These are phyloP conservation scores for Frankliniella fusca DNA, from an alignment of 2,888 invertebrate species.

Conservation along the genomic window DNA sequence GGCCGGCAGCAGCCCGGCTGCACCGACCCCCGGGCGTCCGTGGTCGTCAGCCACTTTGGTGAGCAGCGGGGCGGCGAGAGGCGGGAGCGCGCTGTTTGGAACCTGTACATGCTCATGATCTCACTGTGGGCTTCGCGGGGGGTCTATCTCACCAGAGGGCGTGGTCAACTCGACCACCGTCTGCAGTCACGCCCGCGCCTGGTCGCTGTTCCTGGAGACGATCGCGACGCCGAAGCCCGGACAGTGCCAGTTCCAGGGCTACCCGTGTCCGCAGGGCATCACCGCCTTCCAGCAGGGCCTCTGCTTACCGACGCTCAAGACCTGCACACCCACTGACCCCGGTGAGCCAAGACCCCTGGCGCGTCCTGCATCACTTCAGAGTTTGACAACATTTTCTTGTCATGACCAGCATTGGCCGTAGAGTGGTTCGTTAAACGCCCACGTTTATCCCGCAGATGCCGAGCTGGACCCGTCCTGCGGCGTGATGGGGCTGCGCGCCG, in stretches of 20 bases:
- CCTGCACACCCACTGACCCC: conserved; percentile 39
- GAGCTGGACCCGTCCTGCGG: conserved; percentile 42
- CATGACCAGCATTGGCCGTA: conserved; percentile 35
- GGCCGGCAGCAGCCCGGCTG: conserved; percentile 60
- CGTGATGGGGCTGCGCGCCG: conserved; percentile 44
- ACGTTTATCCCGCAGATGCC: too few species aligned
- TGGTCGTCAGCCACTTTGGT: conserved; percentile 57
- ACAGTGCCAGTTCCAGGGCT: conserved; percentile 53
- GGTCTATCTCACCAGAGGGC: conserved; percentile 48
- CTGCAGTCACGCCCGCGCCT: conserved; percentile 57
- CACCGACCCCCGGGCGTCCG: conserved; percentile 53
- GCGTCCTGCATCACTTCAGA: conserved; percentile 42
- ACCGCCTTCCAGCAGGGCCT: conserved; percentile 51
- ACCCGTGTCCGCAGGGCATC: conserved; percentile 53
- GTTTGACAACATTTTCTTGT: too few species aligned
- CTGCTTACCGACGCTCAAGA: conserved; percentile 51
- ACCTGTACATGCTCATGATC: too few species aligned
- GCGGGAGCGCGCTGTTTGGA: too few species aligned
- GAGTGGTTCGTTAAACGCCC: too few species aligned
- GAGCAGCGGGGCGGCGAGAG: conserved; percentile 38
- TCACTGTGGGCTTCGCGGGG: conserved; percentile 5
- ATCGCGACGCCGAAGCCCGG: conserved; percentile 43
- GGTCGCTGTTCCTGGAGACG: conserved; percentile 54
- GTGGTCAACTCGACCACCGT: conserved; percentile 51
- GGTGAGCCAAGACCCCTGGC: conserved; percentile 46